Percentiles rank a stretch among this genome's conserved stretches.
phyloP scores from a whole-genome alignment of 2,113 vertebrate species.

The Protobothrops flavoviridis region DNA sequence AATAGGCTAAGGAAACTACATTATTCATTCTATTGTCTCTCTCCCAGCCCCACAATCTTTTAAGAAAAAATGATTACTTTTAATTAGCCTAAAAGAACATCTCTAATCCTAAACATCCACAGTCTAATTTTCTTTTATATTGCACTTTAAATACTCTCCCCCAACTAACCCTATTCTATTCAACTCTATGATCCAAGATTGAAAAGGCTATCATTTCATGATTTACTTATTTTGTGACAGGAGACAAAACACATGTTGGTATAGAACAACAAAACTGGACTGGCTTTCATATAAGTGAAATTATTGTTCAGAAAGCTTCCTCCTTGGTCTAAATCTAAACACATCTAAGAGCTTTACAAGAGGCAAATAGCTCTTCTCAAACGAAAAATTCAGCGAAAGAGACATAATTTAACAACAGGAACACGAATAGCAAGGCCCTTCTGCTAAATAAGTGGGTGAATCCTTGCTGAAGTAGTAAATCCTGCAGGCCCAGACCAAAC shows the following conservation, averaged over 20 bases:
- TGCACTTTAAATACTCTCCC: background rate
- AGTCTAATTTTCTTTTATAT: background rate
- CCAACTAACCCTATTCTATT: background rate
- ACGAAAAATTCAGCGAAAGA: background rate
- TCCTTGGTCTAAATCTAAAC: background rate
- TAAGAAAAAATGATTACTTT: constrained; percentile 9
- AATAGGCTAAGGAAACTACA: constrained; percentile 54
- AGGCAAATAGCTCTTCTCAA: background rate
- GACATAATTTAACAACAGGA: background rate
- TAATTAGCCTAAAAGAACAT: accelerated
- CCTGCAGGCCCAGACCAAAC: background rate
- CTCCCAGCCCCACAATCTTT: constrained; percentile 23
- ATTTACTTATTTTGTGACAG: background rate
- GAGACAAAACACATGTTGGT: background rate
- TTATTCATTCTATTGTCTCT: constrained; percentile 39
- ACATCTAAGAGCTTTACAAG: background rate
- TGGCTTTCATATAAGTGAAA: background rate
- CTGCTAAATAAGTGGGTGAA: background rate
- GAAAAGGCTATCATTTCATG: background rate
- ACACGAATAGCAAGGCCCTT: background rate
- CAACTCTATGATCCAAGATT: background rate
- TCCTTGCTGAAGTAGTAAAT: background rate
- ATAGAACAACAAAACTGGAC: background rate
- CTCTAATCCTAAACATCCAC: background rate
- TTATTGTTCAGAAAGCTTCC: background rate